A percentile compares a stretch with the other conserved stretches of the same genome.
Conservation (phyloP, 1,140 invertebrate species). For the Aphis gossypii region DNA sequence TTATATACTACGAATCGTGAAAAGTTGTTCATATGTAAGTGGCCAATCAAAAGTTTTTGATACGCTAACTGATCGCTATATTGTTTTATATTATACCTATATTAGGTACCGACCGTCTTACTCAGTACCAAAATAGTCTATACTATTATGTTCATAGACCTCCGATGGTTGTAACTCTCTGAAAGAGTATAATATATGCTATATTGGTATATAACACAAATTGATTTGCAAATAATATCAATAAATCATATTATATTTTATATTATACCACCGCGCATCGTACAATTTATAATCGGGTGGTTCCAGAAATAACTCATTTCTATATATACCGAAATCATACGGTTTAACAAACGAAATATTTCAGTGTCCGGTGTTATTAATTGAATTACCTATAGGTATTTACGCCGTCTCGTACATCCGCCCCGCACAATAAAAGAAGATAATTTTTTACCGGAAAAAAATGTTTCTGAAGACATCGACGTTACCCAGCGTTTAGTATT, state of each 20-base stretch:
- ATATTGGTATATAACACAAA: neutral
- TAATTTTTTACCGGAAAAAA: neutral
- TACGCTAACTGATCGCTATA: neutral
- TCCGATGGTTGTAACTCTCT: neutral
- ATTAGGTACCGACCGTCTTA: neutral
- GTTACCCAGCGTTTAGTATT: neutral
- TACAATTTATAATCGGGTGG: neutral
- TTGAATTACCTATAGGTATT: neutral
- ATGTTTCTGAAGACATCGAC: neutral
- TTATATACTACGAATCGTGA: neutral
- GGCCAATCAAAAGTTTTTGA: neutral
- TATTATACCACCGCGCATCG: neutral
- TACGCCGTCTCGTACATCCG: neutral
- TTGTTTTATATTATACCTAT: neutral
- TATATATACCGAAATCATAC: neutral
- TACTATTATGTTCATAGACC: neutral
- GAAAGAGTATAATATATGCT: neutral
- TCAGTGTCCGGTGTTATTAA: neutral
- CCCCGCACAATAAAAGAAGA: neutral
- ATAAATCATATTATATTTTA: neutral
- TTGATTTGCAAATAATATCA: neutral
- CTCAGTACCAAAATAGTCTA: neutral
- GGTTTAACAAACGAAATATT: neutral
- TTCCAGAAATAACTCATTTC: neutral
- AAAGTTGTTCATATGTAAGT: neutral